Evolutionary conservation across 2,888 invertebrate genomes (phyloP).

Genomic region (Platycnemis pennipes): DNA sequence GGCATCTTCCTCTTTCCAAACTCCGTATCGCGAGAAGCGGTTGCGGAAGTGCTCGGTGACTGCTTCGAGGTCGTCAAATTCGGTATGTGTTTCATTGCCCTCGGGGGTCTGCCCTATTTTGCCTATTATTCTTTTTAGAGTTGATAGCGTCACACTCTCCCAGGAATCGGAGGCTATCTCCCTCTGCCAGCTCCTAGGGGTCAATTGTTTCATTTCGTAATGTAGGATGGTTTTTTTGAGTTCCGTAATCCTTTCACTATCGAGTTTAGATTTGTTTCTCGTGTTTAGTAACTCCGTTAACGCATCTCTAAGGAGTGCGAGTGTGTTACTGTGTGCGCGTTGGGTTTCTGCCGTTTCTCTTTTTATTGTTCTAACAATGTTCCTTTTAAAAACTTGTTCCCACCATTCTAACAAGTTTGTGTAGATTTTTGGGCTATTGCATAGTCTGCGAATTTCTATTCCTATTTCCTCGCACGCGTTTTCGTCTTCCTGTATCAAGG

Average conservation of each 20-base stretch:
- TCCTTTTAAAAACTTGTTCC: neutral
- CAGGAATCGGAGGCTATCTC: too few species aligned
- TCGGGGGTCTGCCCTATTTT: too few species aligned
- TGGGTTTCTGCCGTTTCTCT: neutral
- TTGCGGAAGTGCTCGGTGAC: neutral
- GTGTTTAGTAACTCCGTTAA: neutral
- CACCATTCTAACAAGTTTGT: neutral
- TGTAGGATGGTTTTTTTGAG: neutral
- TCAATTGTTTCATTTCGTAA: neutral
- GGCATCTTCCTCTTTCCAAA: neutral
- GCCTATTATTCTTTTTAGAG: too few species aligned
- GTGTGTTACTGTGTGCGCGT: neutral
- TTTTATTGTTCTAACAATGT: neutral
- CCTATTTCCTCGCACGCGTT: neutral
- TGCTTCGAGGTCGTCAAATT: too few species aligned
- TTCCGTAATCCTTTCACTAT: neutral
- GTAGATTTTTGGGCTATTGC: neutral
- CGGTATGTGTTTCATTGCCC: too few species aligned
- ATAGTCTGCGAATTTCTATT: neutral
- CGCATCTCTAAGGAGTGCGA: neutral
- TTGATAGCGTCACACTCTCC: too few species aligned
- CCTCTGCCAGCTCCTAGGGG: too few species aligned
- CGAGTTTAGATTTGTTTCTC: neutral
- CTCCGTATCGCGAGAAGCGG: neutral
- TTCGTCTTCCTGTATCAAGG: neutral